Evolutionary conservation across 2,888 invertebrate species (phyloP).

Genomic region (Anorthoa munda): DNA sequence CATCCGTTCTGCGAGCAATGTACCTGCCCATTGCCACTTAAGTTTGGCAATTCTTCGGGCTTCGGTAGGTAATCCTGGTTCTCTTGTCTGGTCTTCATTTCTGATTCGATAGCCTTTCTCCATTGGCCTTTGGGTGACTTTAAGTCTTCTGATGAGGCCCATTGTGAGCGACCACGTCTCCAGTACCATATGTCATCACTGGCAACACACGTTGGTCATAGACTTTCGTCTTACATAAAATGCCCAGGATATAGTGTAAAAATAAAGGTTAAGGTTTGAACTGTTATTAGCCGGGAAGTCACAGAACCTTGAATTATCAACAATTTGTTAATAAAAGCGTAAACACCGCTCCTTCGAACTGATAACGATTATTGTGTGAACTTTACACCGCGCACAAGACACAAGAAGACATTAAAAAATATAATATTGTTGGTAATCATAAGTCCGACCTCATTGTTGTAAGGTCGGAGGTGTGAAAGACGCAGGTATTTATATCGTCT

Average conservation of each 20-base stretch:
- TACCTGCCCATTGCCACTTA: no score
- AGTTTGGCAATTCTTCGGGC: no score
- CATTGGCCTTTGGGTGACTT: no score
- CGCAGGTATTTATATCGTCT: conserved; percentile 46
- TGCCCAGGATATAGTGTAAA: background rate
- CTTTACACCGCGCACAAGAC: conserved; percentile 35
- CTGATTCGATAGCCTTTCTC: no score
- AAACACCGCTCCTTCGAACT: conserved; percentile 42
- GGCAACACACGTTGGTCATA: no score
- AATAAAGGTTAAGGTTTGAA: conserved; percentile 40
- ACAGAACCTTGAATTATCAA: conserved; percentile 48
- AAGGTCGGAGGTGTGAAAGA: conserved; percentile 60
- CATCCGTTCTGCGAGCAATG: no score
- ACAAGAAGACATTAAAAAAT: conserved; percentile 46
- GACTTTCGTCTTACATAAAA: no score
- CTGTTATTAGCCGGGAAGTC: conserved; percentile 26
- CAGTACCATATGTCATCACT: no score
- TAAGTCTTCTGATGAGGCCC: no score
- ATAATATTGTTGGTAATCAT: conserved; percentile 42
- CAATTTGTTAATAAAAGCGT: conserved; percentile 60
- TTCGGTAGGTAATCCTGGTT: no score
- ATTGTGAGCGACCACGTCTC: no score
- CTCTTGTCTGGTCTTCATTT: no score
- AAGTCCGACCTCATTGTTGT: conserved; percentile 59
- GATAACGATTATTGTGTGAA: conserved; percentile 63